Conservation (phyloP, 2,888 invertebrate species). For the Phortica magna region DNA sequence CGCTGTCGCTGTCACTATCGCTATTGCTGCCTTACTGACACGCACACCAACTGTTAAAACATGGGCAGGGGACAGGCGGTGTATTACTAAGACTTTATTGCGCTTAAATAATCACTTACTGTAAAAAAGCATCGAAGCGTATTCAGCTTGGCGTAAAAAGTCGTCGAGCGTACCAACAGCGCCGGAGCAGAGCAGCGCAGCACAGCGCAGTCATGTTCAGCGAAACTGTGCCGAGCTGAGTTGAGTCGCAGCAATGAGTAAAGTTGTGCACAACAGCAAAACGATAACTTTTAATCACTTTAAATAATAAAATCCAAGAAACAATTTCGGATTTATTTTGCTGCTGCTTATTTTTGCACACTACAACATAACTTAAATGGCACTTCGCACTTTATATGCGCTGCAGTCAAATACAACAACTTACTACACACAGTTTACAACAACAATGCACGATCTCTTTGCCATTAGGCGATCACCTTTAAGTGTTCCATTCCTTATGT, state of each 20-base stretch:
- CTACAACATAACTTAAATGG: background rate
- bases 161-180: background rate
- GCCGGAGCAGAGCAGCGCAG: too few relatives aligned
- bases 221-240: background rate
- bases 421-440: too few relatives aligned
- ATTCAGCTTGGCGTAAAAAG: background rate
- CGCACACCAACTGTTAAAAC: too few relatives aligned
- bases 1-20: background rate
- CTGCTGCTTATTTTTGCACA: slow-evolving; percentile 9
- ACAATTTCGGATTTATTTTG: slow-evolving; percentile 65
- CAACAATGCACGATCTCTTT: background rate
- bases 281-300: slow-evolving; percentile 69
- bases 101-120: slow-evolving; percentile 23
- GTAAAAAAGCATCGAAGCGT: background rate
- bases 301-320: slow-evolving; percentile 69
- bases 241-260: slow-evolving; percentile 5
- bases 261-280: slow-evolving; percentile 39
- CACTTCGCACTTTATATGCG: too few relatives aligned
- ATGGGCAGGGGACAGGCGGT: background rate
- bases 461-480: background rate
- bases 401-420: too few relatives aligned
- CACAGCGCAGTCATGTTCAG: background rate
- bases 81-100: slow-evolving; percentile 15
- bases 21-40: background rate
- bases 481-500: background rate